Conservation (phyloP, 2,888 invertebrate genomes). For the Mycalesis mineus region DNA sequence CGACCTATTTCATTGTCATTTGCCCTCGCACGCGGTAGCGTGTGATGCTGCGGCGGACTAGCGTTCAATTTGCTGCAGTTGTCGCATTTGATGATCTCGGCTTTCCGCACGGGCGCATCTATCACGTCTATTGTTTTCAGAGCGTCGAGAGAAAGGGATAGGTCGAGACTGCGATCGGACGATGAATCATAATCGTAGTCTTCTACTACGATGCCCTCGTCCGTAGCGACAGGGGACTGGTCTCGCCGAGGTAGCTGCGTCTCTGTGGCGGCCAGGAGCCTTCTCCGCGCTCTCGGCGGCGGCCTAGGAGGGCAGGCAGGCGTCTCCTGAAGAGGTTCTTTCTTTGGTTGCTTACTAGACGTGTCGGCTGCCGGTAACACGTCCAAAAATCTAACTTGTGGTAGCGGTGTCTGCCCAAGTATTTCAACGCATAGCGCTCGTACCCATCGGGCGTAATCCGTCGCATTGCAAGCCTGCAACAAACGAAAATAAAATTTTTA, state of each 20-base stretch:
- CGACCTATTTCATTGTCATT: constrained; percentile 63
- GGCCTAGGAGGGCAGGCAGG: constrained; percentile 61
- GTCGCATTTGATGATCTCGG: constrained; percentile 67
- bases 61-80: constrained; percentile 67
- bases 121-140: constrained; percentile 65
- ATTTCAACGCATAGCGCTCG: constrained; percentile 85
- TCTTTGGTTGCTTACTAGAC: constrained; percentile 62
- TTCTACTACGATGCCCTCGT: constrained; percentile 75
- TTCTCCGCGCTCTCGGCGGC: constrained; percentile 67
- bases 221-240: constrained; percentile 72
- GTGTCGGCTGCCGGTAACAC: constrained; percentile 81
- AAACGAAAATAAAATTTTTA: constrained; percentile 36
- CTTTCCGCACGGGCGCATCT: constrained; percentile 64
- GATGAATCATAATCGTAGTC: constrained; percentile 77
- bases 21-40: constrained; percentile 64
- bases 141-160: constrained; percentile 72
- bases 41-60: constrained; percentile 55
- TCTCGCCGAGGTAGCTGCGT: constrained; percentile 62
- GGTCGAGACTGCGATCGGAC: constrained; percentile 77
- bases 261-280: constrained; percentile 61
- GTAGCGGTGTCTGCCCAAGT: constrained; percentile 85
- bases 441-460: constrained; percentile 85
- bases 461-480: constrained; percentile 83
- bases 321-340: constrained; percentile 54
- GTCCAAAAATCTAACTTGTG: constrained; percentile 84